Evolutionary conservation across 1,140 invertebrate genomes (phyloP), one percentile per base, ranked within the genome.

Genomic region (Neuroterus valhalla): DNA sequence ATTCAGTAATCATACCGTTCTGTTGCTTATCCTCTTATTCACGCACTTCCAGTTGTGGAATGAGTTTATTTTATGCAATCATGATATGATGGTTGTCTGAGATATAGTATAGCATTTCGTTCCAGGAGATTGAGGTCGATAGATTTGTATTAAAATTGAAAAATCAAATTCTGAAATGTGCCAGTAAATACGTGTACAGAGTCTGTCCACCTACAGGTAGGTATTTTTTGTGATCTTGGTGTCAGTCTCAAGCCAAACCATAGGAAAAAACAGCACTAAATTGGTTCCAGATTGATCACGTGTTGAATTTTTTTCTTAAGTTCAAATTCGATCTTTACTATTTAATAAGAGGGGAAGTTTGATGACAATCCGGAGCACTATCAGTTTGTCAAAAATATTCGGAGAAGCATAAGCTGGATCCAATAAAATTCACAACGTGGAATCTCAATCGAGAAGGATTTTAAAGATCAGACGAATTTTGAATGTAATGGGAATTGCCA

Each of bases 1-100:
- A 62, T 62, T 62, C 52, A 62, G 21, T 62, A 62, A 62, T 31
- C 52, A 62, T 62, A 23, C 26, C 52, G 52, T 62, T 62, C 31
- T 62, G 52, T 62, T 62, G 23, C 52, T 62, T 62, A 62, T 62
- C 52, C 21, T 62, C 21, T 62, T 62, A 62, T 62, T 62, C 52
- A 62, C 21, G 52, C 52, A 62, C 52, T 62, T 62, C 52, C 8
- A 62, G 21, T 62, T 62, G 21, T 62, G 21, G 23, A 26, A 62
- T 62, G 31, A 23, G 23, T 62, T 62, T 62, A 62, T 62, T 62
- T 62, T 62, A 62, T 62, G 31, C 52, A 62, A 62, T 62, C 52
- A 38, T 38, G 8, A 38, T 38, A 62, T 62, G 52, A 62, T 62
- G 52, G 21, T 62, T 62, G 52, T 62, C 52, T 6, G 21, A 62